Base-by-base conservation (phyloP, 1,140 invertebrate species). In the Zophobas morio region DNA sequence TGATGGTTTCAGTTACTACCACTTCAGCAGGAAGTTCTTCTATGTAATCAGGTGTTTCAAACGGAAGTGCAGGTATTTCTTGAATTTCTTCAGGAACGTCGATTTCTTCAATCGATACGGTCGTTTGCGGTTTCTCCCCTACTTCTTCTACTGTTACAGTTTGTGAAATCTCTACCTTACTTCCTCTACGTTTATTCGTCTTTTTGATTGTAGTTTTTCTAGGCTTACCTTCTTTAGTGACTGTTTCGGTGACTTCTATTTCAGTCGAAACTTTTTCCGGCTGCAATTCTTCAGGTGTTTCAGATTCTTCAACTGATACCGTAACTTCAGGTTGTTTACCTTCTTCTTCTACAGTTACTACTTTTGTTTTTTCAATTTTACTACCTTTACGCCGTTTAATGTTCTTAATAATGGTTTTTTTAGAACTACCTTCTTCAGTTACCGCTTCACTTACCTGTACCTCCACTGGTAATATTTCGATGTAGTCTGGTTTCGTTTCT, bases 191-290 rank as follows among this genome's bases (percentile, higher is more conserved):
- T 81, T 86, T 85, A 76, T 71, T 84, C 84, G 74, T 87, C 86
- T 73, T 87, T 85, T 81, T 87, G 1, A 76, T 79, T 76, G 80
- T 77, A 57, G 79, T 85, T 40, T 80, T 85, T 36, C 86, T 80
- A 2, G 86, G 81, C 51, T 87, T 84, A 39, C 86, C 87, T 85
- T 80, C 87, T 85, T 81, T 87, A 85, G 80, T 84, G 40, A 66
- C 87, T 83, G 51, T 60, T 74, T 60, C 72, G 35, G 53, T 74
- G 20, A 72, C 70, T 6, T 54, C 20, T 0, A 39, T 36, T 71
- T 71, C 40, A 8, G 39, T 42, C 80, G 71, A n/a, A 82, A 83
- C 33, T 82, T 86, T 42, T 82, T 81, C 72, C 82, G 86, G 0
- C 79, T 83, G 1, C 2, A 36, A 37, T 75, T 82, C 60, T 78